Evolutionary conservation across 1,140 invertebrate species (phyloP).

Genomic region (Bombus pascuorum): DNA sequence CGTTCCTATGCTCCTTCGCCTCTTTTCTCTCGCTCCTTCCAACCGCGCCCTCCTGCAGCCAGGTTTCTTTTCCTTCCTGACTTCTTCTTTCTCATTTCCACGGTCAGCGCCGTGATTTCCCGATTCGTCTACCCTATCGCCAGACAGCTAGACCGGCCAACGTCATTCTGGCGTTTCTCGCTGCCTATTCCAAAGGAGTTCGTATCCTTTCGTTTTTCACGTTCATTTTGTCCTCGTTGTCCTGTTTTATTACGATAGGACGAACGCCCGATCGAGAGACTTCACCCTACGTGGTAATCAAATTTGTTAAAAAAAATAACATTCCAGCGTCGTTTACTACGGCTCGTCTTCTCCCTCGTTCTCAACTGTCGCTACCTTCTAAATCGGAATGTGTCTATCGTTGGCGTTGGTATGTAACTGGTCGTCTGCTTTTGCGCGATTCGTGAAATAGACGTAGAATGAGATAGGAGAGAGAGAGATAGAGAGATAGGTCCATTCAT

Average conservation of each 20-base stretch:
- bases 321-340: too few species aligned
- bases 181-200: too few species aligned
- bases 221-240: fast-evolving
- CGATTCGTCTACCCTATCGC: slow-evolving; percentile 29
- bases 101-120: slow-evolving; percentile 45
- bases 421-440: neutral
- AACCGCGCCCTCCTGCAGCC: neutral
- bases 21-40: slow-evolving; percentile 23
- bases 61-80: slow-evolving; percentile 54
- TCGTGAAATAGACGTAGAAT: neutral
- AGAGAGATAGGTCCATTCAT: slow-evolving; percentile 31
- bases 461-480: neutral
- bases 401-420: neutral
- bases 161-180: neutral
- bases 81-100: slow-evolving; percentile 63
- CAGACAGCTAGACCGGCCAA: slow-evolving; percentile 15
- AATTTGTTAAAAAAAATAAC: too few species aligned
- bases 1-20: neutral
- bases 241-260: too few species aligned
- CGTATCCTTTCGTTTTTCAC: neutral
- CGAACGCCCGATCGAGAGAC: too few species aligned
- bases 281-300: too few species aligned
- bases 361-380: neutral
- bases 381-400: neutral
- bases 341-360: too few species aligned